Evolutionary conservation across 1,140 invertebrate species (phyloP).

Genomic region (Spodoptera frugiperda): DNA sequence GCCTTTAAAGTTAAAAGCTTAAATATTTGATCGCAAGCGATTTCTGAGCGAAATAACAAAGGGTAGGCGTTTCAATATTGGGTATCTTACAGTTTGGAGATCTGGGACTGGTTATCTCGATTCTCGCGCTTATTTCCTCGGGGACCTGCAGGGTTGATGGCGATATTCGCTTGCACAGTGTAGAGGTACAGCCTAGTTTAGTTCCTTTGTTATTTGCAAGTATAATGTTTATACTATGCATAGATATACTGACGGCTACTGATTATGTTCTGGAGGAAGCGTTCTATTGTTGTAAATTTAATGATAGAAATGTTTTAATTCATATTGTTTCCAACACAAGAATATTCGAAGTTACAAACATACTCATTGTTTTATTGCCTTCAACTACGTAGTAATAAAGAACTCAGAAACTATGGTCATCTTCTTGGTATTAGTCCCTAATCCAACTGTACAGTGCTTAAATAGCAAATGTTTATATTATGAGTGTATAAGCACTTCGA

Average conservation of each 20-base stretch:
- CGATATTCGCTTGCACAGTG: slow-evolving; percentile 11
- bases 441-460: too few species aligned
- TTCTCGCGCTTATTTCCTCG: slow-evolving; percentile 6
- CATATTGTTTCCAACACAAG: too few species aligned
- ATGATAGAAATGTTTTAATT: background rate
- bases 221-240: too few species aligned
- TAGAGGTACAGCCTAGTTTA: background rate
- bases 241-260: too few species aligned
- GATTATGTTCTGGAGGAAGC: background rate
- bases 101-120: slow-evolving; percentile 16
- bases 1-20: background rate
- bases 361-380: too few species aligned
- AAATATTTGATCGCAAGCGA: slow-evolving; percentile 35
- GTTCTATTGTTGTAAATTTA: background rate
- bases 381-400: too few species aligned
- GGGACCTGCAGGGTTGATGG: slow-evolving; percentile 8
- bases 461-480: too few species aligned
- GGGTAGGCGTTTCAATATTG: slow-evolving; percentile 7
- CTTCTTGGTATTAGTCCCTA: too few species aligned
- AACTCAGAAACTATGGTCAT: too few species aligned
- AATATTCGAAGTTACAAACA: too few species aligned
- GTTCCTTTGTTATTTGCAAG: background rate
- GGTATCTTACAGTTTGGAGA: slow-evolving; percentile 6
- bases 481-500: too few species aligned
- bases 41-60: slow-evolving; percentile 19